Base-by-base conservation (phyloP, 2,113 vertebrate species). In the Guaruba guarouba region DNA sequence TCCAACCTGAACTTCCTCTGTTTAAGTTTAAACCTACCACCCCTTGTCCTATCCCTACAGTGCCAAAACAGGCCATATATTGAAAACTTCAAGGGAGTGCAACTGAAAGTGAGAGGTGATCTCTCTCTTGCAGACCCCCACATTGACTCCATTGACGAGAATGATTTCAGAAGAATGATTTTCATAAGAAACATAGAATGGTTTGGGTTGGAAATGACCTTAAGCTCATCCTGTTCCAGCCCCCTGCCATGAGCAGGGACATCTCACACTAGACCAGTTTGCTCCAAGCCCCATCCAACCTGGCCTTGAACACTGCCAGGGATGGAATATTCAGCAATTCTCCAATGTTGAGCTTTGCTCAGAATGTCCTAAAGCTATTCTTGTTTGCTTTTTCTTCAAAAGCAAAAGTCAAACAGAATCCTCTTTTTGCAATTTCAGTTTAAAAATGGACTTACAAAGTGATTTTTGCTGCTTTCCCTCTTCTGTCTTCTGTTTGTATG, bases 401-500 rank as follows among this genome's bases (percentile, higher is more conserved):
- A 89, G 14, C 19, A n/a, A 43, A 82, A 64, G 57, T 79, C 48
- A 69, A 46, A 51, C 3, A 73, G 57, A 76, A 82, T 68, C 71
- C 31, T 19, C 11, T 55, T 77, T 64, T 51, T 71, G 79, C 79
- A 43, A 10, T 11, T 69, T 52, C 23, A 7, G 10, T 74, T 54
- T 54, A 46, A 90, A 95, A 74, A 55, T 1, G 35, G 35, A 14
- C 8, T 86, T 82, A 73, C 13, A 15, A 31, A 20, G 3, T 33
- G 1, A 1, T 48, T 43, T 75, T 75, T 18, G 20, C 19, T 82
- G 9, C 5, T 35, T 85, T 15, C 3, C 1, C 3, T 1, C 2
- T 10, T 82, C 29, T 49, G 8, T 76, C 57, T 86, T 69, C 10
- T 52, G 5, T 79, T 74, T 55, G 1, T 2, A 14, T 29, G 9